Base-by-base conservation (phyloP, 2,797 vertebrate species). In the Spinus olivaceus region DNA sequence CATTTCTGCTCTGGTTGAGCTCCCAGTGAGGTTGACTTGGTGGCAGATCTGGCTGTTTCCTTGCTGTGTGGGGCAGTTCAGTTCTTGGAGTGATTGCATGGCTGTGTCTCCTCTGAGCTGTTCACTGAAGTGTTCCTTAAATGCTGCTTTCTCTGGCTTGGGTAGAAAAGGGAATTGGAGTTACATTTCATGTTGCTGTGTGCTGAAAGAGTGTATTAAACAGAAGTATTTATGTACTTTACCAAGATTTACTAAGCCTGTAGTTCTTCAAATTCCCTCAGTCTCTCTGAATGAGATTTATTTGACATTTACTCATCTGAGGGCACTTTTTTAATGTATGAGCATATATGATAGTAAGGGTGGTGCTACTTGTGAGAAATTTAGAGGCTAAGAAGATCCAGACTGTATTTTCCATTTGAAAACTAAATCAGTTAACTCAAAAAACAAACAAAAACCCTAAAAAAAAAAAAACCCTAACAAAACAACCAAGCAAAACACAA, bases 41-140 rank as follows among this genome's bases (percentile, higher is more conserved):
- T 37, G 21, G 10, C 33, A 44, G 2, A 1, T 5, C 3, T 0
- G 32, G 53, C 27, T 54, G 0, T 56, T 51, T 16, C 44, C 33
- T 81, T 63, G 30, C 70, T 49, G 28, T 20, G 30, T 50, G 25
- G 33, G 44, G 24, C 41, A 4, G 20, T 16, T 65, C 8, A 12
- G 60, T 25, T 63, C 30, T 77, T 66, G 27, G 35, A 49, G 20
- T 15, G 49, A 9, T 41, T 39, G 67, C 5, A 0, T 44, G 13
- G 51, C 44, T 54, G 30, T 50, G 14, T 82, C 81, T 71, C 44
- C 70, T 37, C 37, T 56, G 51, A 65, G 57, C 69, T 84, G 30
- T 18, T 69, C 13, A 3, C 25, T 32, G 35, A 61, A 46, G 18
- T 22, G 65, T 39, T 86, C 5, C 5, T 70, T 61, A 50, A 80